phyloP scores from a whole-genome alignment of 2,888 invertebrate genomes.

The Tupiocoris notatus region DNA sequence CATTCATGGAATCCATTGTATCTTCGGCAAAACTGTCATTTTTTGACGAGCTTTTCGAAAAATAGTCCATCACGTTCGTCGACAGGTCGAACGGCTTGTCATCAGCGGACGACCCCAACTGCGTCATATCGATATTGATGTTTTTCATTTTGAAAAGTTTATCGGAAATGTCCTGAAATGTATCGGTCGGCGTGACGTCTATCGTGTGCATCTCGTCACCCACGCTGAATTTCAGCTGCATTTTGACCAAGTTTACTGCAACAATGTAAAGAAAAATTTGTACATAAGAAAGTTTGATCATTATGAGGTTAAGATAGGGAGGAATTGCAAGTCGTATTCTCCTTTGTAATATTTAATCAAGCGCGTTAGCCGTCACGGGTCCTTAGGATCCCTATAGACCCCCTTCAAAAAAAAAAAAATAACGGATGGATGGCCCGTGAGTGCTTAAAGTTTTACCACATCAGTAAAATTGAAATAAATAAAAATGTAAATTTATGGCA shows the following conservation, averaged over 20 bases:
- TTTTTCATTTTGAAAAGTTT: constrained; percentile 42
- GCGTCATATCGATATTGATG: constrained; percentile 46
- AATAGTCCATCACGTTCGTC: constrained; percentile 48
- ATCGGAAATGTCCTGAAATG: constrained; percentile 46
- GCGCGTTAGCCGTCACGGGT: too few relatives aligned
- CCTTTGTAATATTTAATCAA: too few relatives aligned
- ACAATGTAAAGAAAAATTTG: background rate
- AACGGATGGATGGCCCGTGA: too few relatives aligned
- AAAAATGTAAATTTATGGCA: too few relatives aligned
- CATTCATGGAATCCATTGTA: background rate
- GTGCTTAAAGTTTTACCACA: too few relatives aligned
- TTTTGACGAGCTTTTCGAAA: constrained; percentile 38
- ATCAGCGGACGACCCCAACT: constrained; percentile 43
- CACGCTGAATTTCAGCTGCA: constrained; percentile 46
- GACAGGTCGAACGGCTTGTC: constrained; percentile 48
- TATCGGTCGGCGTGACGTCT: constrained; percentile 44
- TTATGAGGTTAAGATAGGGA: too few relatives aligned
- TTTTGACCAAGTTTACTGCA: too few relatives aligned
- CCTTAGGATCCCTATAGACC: too few relatives aligned
- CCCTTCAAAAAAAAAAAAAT: too few relatives aligned
- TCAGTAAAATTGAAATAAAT: too few relatives aligned
- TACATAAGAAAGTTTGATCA: too few relatives aligned
- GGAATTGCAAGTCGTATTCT: too few relatives aligned
- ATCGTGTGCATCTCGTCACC: constrained; percentile 44
- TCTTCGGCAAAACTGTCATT: constrained; percentile 23